Conservation (phyloP, 30 jellyfish, hydroid and myxozoan genomes). For the Aurelia coerulea region DNA sequence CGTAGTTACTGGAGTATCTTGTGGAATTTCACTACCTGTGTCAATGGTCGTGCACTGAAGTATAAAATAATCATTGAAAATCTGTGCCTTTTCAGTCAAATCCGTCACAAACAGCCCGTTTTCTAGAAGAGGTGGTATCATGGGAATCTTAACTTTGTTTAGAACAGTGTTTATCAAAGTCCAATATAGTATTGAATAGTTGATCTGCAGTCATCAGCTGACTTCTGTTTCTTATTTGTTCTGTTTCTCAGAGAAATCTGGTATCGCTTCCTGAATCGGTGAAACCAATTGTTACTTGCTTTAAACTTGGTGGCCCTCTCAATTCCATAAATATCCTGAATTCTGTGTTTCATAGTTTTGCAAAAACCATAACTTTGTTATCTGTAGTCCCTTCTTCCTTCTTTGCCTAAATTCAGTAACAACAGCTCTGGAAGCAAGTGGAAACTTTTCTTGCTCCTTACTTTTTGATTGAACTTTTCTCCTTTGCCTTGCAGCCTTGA, state of each 20-base stretch:
- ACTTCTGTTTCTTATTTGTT: slow-evolving; percentile 41
- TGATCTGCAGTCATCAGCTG: slow-evolving; percentile 46
- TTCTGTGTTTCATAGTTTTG: slow-evolving; percentile 22
- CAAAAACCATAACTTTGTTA: slow-evolving; percentile 47
- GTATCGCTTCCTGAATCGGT: slow-evolving; percentile 42
- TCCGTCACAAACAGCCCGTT: too few relatives aligned
- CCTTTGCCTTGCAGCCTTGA: slow-evolving; percentile 48
- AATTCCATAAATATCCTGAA: slow-evolving; percentile 24
- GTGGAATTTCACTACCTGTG: too few relatives aligned
- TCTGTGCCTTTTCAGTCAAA: too few relatives aligned
- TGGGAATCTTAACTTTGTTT: too few relatives aligned
- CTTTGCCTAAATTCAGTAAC: slow-evolving; percentile 18
- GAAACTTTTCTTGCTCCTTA: slow-evolving; percentile 23
- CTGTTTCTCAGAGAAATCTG: slow-evolving; percentile 38
- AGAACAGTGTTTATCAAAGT: too few relatives aligned
- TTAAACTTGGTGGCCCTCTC: slow-evolving; percentile 32
- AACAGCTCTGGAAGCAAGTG: slow-evolving; percentile 8
- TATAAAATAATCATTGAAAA: too few relatives aligned
- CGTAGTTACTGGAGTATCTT: too few relatives aligned
- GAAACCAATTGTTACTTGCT: slow-evolving; percentile 52
- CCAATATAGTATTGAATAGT: slow-evolving; percentile 43
- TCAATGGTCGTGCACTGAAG: too few relatives aligned
- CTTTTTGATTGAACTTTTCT: slow-evolving; percentile 18
- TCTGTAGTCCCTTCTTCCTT: slow-evolving; percentile 25
- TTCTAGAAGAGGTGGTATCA: too few relatives aligned